phyloP scores from a whole-genome alignment of 2,797 vertebrate genomes.

The Geotrypetes seraphini region DNA sequence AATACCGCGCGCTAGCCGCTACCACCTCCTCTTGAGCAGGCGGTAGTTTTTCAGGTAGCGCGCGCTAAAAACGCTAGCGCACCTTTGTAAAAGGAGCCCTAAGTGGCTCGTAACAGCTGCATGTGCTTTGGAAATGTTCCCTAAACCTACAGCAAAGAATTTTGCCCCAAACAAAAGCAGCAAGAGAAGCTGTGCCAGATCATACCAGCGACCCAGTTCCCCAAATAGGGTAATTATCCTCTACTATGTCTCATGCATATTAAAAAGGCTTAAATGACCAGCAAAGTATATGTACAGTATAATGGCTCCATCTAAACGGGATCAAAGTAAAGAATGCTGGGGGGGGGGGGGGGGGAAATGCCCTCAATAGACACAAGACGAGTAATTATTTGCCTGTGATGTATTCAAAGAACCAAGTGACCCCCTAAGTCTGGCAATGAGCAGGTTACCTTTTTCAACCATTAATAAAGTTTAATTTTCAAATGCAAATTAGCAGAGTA shows the following conservation, averaged over 20 bases:
- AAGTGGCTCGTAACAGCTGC: slow-evolving; percentile 29
- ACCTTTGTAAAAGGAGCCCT: too few relatives aligned
- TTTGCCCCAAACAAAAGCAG: slow-evolving; percentile 23
- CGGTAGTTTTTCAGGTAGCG: too few relatives aligned
- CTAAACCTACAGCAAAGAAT: slow-evolving; percentile 12
- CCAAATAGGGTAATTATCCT: slow-evolving; percentile 27
- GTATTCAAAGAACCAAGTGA: slow-evolving; percentile 1
- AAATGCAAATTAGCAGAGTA: too few relatives aligned
- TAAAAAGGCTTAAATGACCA: slow-evolving; percentile 18
- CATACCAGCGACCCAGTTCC: slow-evolving; percentile 6
- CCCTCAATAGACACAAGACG: slow-evolving; percentile 11
- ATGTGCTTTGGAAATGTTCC: slow-evolving; percentile 29
- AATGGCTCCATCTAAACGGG: slow-evolving; percentile 25
- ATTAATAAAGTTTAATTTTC: too few relatives aligned
- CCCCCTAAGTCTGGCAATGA: too few relatives aligned
- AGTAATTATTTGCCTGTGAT: neutral
- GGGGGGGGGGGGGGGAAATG: too few relatives aligned
- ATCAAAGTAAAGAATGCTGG: slow-evolving; percentile 23
- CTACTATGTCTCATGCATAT: slow-evolving; percentile 24
- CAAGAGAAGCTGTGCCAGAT: slow-evolving; percentile 12
- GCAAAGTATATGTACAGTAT: slow-evolving; percentile 20
- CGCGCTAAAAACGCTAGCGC: too few relatives aligned
- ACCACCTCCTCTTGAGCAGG: too few relatives aligned
- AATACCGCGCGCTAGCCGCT: too few relatives aligned
- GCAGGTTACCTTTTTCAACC: too few relatives aligned